Evolutionary conservation across 1,140 invertebrate species (phyloP).

Genomic region (Heliconius nattereri): DNA sequence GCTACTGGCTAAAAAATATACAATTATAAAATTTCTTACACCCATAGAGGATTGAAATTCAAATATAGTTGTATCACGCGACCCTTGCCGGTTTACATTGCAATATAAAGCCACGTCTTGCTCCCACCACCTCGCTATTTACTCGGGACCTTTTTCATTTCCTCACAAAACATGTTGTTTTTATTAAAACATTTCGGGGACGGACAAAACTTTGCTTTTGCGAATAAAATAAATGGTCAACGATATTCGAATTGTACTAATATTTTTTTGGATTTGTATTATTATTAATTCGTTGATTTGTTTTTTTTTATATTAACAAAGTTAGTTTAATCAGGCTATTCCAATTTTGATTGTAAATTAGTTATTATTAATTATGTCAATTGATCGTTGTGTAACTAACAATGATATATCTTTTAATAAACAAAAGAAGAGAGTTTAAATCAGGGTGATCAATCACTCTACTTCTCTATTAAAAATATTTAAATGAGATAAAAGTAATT

Average conservation of each 20-base stretch:
- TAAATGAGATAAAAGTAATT: too few relatives aligned
- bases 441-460: too few relatives aligned
- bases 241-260: not conserved
- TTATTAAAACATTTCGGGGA: constrained; percentile 59
- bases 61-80: constrained; percentile 59
- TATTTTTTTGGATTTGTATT: not conserved
- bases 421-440: too few relatives aligned
- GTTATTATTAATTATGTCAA: too few relatives aligned
- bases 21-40: constrained; percentile 26
- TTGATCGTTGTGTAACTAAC: too few relatives aligned
- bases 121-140: constrained; percentile 55
- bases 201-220: constrained; percentile 40
- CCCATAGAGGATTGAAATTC: constrained; percentile 40
- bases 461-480: too few relatives aligned
- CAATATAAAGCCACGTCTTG: constrained; percentile 63
- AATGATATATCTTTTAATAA: too few relatives aligned
- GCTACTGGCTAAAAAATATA: not conserved
- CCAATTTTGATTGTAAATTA: too few relatives aligned
- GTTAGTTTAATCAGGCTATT: too few relatives aligned
- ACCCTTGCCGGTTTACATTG: constrained; percentile 50
- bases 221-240: not conserved
- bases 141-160: constrained; percentile 61
- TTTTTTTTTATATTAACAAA: not conserved
- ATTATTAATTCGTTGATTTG: too few relatives aligned
- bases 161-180: constrained; percentile 65